Evolutionary conservation across 2,113 vertebrate genomes (phyloP).

Genomic region (Hippopotamus amphibius): DNA sequence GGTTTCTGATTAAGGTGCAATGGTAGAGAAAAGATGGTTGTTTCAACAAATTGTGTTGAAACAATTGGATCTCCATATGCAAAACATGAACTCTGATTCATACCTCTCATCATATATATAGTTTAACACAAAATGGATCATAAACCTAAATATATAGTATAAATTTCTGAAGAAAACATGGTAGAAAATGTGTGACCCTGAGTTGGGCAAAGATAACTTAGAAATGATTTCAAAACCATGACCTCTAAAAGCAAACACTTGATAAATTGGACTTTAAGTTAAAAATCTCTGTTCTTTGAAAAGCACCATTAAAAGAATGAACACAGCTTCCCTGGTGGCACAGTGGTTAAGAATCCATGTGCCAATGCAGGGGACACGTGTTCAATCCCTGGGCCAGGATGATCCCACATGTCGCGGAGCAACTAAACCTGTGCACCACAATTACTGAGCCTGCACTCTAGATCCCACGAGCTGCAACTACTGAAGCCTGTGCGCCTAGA

Average conservation of each 20-base stretch:
- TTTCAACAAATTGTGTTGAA: background rate
- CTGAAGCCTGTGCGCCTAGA: too few relatives aligned
- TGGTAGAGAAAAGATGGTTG: background rate
- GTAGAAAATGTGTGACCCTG: background rate
- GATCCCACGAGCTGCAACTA: too few relatives aligned
- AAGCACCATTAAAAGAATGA: background rate
- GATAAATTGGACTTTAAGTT: background rate
- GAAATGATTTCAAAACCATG: background rate
- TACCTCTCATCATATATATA: background rate
- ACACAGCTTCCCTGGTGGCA: too few relatives aligned
- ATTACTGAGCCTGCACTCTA: too few relatives aligned
- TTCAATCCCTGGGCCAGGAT: too few relatives aligned
- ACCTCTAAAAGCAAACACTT: background rate
- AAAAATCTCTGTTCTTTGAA: constrained; percentile 1
- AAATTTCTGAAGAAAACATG: background rate
- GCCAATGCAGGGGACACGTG: too few relatives aligned
- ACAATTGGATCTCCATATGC: background rate
- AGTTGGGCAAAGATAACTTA: background rate
- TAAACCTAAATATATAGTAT: background rate
- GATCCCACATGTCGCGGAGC: too few relatives aligned
- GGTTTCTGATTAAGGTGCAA: background rate
- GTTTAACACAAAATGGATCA: background rate
- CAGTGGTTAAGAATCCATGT: too few relatives aligned
- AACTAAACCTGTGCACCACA: too few relatives aligned
- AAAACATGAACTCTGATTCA: background rate